A percentile compares a stretch with the other conserved stretches of the same genome.
phyloP scores from a whole-genome alignment of 2,797 vertebrate species.

The Hoplostethus atlanticus region DNA sequence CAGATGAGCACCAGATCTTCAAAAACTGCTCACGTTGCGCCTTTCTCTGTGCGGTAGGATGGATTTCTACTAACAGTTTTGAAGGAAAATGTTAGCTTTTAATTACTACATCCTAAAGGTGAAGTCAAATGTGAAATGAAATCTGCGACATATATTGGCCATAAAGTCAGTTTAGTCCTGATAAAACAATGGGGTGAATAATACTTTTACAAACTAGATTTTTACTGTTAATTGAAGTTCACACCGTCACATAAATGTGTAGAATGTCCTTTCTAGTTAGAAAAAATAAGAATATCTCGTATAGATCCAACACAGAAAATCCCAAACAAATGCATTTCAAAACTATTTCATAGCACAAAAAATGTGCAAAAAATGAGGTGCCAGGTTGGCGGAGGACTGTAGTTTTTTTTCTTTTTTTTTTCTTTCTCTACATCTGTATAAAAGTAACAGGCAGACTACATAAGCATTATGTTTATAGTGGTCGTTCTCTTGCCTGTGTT shows the following conservation, averaged over 20 bases:
- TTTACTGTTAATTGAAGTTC: neutral
- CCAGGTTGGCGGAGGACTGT: neutral
- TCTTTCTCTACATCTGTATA: constrained; percentile 11
- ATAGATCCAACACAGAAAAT: constrained; percentile 9
- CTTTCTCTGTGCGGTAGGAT: neutral
- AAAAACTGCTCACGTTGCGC: neutral
- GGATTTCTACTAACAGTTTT: neutral
- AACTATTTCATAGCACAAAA: constrained; percentile 5
- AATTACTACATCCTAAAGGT: neutral
- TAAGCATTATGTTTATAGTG: constrained; percentile 5
- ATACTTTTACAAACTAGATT: neutral
- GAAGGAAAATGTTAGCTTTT: neutral
- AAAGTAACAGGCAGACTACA: neutral
- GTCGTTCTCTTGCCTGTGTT: constrained; percentile 1
- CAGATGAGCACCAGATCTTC: no score
- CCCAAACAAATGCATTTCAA: constrained; percentile 12
- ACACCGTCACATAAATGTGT: constrained; percentile 7
- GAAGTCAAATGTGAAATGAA: neutral
- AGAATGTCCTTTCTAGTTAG: constrained; percentile 24
- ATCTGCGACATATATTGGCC: neutral
- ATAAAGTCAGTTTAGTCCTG: neutral
- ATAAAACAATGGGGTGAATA: neutral
- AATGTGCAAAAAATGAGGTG: constrained; percentile 9
- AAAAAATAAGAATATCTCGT: constrained; percentile 7
- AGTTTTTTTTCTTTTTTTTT: no score